These are phyloP conservation scores for Thalassoma bifasciatum DNA, from an alignment of 2,113 vertebrate species.

Conservation along the genomic window DNA sequence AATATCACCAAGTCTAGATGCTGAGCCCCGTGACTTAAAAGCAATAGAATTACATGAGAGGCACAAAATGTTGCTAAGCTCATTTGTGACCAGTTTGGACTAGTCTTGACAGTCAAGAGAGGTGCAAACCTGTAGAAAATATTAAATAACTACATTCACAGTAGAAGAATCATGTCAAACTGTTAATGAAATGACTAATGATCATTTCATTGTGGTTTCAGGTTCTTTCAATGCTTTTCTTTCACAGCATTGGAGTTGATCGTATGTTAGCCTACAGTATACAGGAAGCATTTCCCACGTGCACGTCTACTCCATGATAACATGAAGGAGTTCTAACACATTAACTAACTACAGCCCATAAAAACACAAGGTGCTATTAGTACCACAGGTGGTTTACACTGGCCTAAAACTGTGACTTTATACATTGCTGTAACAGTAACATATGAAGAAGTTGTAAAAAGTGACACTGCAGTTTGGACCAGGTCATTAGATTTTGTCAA, in stretches of 20 bases:
- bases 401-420: slow-evolving; percentile 49
- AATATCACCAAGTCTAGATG: neutral
- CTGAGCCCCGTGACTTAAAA: neutral
- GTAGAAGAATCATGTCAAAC: slow-evolving; percentile 34
- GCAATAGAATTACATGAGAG: neutral
- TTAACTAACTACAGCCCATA: slow-evolving; percentile 52
- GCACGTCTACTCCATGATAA: slow-evolving; percentile 64
- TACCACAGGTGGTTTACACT: slow-evolving; percentile 56
- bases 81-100: slow-evolving; percentile 14
- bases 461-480: slow-evolving; percentile 53
- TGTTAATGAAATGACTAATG: slow-evolving; percentile 38
- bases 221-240: slow-evolving; percentile 42
- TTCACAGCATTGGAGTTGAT: slow-evolving; percentile 45
- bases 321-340: slow-evolving; percentile 69
- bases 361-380: slow-evolving; percentile 48
- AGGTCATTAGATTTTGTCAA: slow-evolving; percentile 32
- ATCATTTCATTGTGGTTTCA: slow-evolving; percentile 18
- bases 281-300: slow-evolving; percentile 54
- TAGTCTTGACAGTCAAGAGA: neutral
- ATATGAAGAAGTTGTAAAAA: slow-evolving; percentile 45
- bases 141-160: slow-evolving; percentile 43
- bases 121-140: slow-evolving; percentile 3
- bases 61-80: neutral
- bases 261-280: slow-evolving; percentile 26
- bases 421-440: slow-evolving; percentile 42